phyloP scores from a whole-genome alignment of 1,140 invertebrate genomes.

The Alviniconcha marisindica region DNA sequence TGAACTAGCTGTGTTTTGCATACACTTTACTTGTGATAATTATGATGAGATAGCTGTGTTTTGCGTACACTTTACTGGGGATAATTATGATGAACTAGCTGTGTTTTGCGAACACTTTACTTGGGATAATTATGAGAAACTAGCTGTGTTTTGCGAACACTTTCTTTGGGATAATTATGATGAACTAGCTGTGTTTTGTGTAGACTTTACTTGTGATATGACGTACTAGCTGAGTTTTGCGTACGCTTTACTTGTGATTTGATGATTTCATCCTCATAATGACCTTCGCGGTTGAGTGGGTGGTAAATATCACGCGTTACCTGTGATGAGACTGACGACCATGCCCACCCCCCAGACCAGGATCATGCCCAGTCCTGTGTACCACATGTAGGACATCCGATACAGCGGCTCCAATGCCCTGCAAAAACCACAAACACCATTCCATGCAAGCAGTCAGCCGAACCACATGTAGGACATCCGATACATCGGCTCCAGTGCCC shows the following conservation, averaged over 20 bases:
- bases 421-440: neutral
- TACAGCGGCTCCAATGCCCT: slow-evolving; percentile 76
- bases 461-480: slow-evolving; percentile 89
- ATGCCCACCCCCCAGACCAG: slow-evolving; percentile 80
- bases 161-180: too few species aligned
- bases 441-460: too few species aligned
- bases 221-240: neutral
- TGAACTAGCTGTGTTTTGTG: neutral
- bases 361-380: slow-evolving; percentile 86
- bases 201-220: neutral
- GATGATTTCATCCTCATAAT: neutral
- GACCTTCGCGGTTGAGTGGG: neutral
- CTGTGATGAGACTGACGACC: slow-evolving; percentile 83
- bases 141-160: too few species aligned
- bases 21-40: too few species aligned
- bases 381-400: slow-evolving; percentile 90
- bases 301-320: slow-evolving; percentile 56
- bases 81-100: too few species aligned
- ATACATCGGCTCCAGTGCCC: slow-evolving; percentile 76
- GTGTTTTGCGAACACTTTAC: too few species aligned
- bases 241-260: neutral
- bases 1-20: too few species aligned
- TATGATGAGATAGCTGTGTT: too few species aligned
- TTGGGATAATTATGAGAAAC: too few species aligned
- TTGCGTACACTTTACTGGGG: too few species aligned